Conservation (phyloP, 2,113 vertebrate genomes). For the Excalfactoria chinensis region DNA sequence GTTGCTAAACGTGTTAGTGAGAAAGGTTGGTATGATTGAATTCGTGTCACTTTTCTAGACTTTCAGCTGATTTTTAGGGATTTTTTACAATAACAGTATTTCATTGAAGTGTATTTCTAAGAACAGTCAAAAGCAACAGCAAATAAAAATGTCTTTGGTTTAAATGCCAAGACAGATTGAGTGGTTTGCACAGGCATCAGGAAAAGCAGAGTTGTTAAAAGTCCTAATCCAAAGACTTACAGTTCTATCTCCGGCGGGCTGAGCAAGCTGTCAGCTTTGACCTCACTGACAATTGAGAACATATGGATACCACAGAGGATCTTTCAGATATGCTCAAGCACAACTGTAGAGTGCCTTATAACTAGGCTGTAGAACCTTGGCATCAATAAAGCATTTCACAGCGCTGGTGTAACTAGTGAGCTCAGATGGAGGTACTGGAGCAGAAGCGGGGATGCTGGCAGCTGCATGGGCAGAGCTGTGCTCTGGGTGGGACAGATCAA, state of each 20-base stretch:
- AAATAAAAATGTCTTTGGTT: conserved; percentile 34
- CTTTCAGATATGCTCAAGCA: neutral
- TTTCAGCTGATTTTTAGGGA: neutral
- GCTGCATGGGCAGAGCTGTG: accelerated
- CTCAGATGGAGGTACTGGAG: neutral
- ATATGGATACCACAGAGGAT: neutral
- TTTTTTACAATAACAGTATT: conserved; percentile 15
- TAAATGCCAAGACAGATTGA: conserved; percentile 32
- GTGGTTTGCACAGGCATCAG: conserved; percentile 38
- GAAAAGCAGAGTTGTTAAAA: conserved; percentile 11
- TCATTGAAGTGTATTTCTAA: neutral
- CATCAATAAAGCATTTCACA: neutral
- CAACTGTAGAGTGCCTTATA: conserved; percentile 44
- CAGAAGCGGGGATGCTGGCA: neutral
- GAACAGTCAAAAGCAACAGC: conserved; percentile 33
- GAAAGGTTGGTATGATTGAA: neutral
- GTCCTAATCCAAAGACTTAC: neutral
- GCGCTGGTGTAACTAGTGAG: neutral
- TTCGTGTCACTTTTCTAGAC: neutral
- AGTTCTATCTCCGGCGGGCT: neutral
- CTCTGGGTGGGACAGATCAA: neutral
- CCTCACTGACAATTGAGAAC: neutral
- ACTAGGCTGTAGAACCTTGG: conserved; percentile 44
- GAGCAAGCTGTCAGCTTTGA: neutral
- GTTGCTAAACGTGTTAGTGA: neutral